Evolutionary conservation across 2,113 vertebrate species (phyloP).

Genomic region (Sinocyclocheilus grahami): DNA sequence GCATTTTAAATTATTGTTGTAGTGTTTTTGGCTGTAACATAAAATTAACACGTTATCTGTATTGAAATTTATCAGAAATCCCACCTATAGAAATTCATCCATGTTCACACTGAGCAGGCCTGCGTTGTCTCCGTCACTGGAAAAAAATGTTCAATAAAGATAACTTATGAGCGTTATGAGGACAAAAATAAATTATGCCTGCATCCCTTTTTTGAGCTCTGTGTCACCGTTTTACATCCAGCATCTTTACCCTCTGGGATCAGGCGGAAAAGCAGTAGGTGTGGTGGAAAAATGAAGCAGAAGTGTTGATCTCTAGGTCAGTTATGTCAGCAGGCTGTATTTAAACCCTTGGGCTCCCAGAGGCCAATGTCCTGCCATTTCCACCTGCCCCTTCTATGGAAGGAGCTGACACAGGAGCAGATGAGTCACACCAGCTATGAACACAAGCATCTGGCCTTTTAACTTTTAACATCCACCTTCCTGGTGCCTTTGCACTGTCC

Average conservation of each 20-base stretch:
- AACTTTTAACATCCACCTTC: slow-evolving; percentile 16
- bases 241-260: neutral
- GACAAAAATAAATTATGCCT: neutral
- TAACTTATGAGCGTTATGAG: neutral
- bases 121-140: neutral
- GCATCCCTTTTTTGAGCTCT: neutral
- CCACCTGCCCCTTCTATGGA: slow-evolving; percentile 25
- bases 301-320: slow-evolving; percentile 21
- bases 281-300: slow-evolving; percentile 45
- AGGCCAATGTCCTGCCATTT: slow-evolving; percentile 33
- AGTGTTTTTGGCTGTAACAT: neutral
- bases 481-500: neutral
- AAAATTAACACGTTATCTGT: neutral
- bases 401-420: neutral
- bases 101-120: neutral
- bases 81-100: neutral
- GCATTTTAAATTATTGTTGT: neutral
- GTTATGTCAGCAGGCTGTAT: slow-evolving; percentile 37
- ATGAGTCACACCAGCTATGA: slow-evolving; percentile 41
- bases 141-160: neutral
- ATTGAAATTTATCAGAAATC: neutral
- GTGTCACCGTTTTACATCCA: neutral
- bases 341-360: slow-evolving; percentile 33
- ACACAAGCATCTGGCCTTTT: slow-evolving; percentile 6
- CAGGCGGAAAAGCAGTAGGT: slow-evolving; percentile 36